These are phyloP conservation scores for Liposcelis brunnea DNA, from an alignment of 2,888 invertebrate genomes.

Conservation along the genomic window DNA sequence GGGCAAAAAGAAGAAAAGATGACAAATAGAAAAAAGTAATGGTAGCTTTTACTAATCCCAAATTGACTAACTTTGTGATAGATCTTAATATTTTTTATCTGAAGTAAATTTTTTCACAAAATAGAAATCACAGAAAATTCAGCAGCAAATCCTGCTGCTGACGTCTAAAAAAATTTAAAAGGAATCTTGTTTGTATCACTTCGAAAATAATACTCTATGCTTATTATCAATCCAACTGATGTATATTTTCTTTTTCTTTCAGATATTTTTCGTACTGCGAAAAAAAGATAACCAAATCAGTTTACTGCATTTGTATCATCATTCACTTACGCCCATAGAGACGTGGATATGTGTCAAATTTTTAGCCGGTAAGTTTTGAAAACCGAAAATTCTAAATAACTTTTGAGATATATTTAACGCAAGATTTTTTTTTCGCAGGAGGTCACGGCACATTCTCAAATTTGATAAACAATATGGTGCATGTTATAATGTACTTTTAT, in stretches of 20 bases:
- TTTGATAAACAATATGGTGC: constrained; percentile 69
- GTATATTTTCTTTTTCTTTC: constrained; percentile 16
- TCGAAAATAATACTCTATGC: too few species aligned
- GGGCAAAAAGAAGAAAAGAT: too few species aligned
- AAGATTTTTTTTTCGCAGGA: constrained; percentile 32
- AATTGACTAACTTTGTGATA: too few species aligned
- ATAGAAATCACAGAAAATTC: too few species aligned
- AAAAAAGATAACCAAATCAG: constrained; percentile 75
- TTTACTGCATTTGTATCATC: constrained; percentile 71
- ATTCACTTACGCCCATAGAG: constrained; percentile 58
- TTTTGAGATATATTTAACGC: neutral
- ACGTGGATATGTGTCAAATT: constrained; percentile 65
- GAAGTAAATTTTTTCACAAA: too few species aligned
- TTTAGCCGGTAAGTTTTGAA: constrained; percentile 38
- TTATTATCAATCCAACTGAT: neutral
- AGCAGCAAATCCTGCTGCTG: too few species aligned
- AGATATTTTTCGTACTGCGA: constrained; percentile 59
- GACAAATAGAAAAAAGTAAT: too few species aligned
- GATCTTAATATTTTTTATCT: too few species aligned
- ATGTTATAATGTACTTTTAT: constrained; percentile 75
- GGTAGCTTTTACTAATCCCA: too few species aligned
- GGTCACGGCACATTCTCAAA: constrained; percentile 81
- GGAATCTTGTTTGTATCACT: too few species aligned
- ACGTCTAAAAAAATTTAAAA: too few species aligned
- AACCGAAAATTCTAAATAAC: neutral